Evolutionary conservation across 1,140 invertebrate genomes (phyloP).

Genomic region (Amyelois transitella): DNA sequence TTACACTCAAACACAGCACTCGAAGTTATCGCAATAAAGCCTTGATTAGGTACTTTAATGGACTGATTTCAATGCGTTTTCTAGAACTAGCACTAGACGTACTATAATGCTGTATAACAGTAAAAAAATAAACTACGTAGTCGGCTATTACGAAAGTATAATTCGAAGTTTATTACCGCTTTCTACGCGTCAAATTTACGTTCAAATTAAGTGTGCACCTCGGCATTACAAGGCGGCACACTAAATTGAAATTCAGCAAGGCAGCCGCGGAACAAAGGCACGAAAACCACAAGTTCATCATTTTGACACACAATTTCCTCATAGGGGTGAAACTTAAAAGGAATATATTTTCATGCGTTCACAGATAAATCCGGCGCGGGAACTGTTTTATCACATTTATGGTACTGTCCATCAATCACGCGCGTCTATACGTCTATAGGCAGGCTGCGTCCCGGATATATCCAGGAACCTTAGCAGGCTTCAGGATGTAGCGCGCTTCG

Average conservation of each 20-base stretch:
- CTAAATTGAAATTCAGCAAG: background rate
- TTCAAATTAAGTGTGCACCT: background rate
- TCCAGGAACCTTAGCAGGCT: background rate
- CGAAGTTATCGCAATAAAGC: no score
- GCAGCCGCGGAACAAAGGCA: background rate
- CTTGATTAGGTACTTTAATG: no score
- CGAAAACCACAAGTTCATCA: background rate
- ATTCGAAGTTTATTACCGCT: no score
- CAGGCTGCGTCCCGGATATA: background rate
- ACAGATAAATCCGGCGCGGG: background rate
- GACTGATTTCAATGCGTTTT: no score
- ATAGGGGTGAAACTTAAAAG: background rate
- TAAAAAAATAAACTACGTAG: no score
- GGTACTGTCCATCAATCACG: conserved; percentile 20
- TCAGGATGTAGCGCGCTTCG: background rate
- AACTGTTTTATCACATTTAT: conserved; percentile 17
- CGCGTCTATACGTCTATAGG: background rate
- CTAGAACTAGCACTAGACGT: no score
- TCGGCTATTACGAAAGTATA: no score
- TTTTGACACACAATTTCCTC: background rate
- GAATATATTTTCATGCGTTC: conserved; percentile 2
- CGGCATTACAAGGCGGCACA: background rate
- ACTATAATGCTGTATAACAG: no score
- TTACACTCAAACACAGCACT: no score
- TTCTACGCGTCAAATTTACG: background rate